phyloP scores from a whole-genome alignment of 2,113 vertebrate genomes.

The Bolborhynchus lineola region DNA sequence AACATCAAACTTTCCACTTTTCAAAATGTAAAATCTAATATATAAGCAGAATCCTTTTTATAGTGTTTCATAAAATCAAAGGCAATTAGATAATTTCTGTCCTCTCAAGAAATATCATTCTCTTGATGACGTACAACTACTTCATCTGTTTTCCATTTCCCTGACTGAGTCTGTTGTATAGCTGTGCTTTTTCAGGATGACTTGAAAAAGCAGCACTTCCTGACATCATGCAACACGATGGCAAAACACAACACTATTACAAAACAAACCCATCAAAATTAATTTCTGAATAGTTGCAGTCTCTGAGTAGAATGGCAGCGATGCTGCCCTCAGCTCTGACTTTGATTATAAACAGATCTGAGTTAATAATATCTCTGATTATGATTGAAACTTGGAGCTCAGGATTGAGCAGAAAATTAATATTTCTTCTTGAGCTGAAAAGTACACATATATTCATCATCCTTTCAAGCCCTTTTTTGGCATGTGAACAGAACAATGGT shows the following conservation, averaged over 20 bases:
- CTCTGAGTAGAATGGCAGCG: neutral
- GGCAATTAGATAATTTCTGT: conserved; percentile 52
- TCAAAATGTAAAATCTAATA: conserved; percentile 34
- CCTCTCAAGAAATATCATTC: conserved; percentile 50
- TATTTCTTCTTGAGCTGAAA: neutral
- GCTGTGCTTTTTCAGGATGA: conserved; percentile 68
- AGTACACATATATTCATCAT: neutral
- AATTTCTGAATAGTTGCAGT: conserved; percentile 45
- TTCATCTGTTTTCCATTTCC: conserved; percentile 74
- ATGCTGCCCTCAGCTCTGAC: neutral
- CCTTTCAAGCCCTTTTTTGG: neutral
- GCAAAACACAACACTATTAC: conserved; percentile 61
- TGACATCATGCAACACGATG: conserved; percentile 69
- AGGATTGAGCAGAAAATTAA: neutral
- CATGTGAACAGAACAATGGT: neutral
- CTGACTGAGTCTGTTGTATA: conserved; percentile 69
- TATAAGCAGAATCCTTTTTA: conserved; percentile 44
- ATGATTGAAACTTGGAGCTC: neutral
- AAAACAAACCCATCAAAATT: conserved; percentile 54
- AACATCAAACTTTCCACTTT: conserved; percentile 38
- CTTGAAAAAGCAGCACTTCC: conserved; percentile 69
- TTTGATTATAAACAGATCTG: conserved; percentile 47
- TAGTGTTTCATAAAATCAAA: conserved; percentile 46
- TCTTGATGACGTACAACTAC: conserved; percentile 43
- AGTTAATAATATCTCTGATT: conserved; percentile 28